Base-by-base conservation (phyloP, 1,140 invertebrate genomes). In the Calosoma granatense region DNA sequence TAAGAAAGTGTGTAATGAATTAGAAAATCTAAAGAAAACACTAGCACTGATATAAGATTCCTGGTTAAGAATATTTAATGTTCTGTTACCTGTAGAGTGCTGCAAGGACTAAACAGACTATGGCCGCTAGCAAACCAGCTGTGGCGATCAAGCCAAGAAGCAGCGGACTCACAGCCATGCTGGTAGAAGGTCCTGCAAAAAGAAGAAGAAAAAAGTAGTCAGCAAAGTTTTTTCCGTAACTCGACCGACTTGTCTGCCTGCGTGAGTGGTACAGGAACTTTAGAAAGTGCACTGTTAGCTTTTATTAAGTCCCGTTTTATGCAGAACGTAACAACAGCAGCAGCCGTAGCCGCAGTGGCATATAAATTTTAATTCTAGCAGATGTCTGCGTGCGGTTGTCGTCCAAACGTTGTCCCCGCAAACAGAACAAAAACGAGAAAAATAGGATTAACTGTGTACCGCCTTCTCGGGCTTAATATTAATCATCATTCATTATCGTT, bases 91-190 rank as follows among this genome's bases (percentile, higher is more conserved):
- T 47, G 41, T 47, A 87, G 51, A 88, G 70, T 22, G 86, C 84
- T 4, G 78, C 83, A 41, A 86, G 67, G 12, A 88, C 82, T 22
- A 84, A 81, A 68, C 84, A 86, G 14, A 85, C 84, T 11, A 83
- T 78, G 22, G 84, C 78, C 19, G 84, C 81, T 54, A 88, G 73
- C 22, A 86, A 70, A 1, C 81, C 84, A 15, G 84, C 86, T 61
- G 81, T 84, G 4, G 83, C 81, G 56, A 85, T 81, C 60, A 88
- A 72, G 0, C 83, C 85, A 14, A 85, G 78, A 51, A 88, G 73
- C 51, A 89, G 74, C 6, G 86, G 86, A 57, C 82, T 87, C 60
- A 88, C 74, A 22, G 84, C 79, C 58, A 85, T 76, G 11, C 73
- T 67, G 20, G 69, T 72, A 11, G 76, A 76, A 54, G 69, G 64